Percentiles rank a stretch among this genome's conserved stretches.
These are phyloP conservation scores for Smittia aterrima DNA, from an alignment of 2,888 invertebrate species.

Conservation along the genomic window DNA sequence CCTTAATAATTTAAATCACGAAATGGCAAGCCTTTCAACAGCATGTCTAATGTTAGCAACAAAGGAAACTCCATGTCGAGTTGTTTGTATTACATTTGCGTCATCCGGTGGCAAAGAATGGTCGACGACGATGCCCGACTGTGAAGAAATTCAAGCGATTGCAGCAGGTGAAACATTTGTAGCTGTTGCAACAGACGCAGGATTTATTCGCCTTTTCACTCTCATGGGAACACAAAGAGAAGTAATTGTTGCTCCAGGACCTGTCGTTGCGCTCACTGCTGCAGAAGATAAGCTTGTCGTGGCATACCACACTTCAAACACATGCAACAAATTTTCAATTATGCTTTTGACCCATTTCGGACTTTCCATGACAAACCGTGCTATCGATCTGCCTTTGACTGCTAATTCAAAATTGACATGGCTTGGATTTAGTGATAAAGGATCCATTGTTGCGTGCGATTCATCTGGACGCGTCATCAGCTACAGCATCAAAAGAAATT, in stretches of 20 bases:
- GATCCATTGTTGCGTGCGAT: constrained; percentile 76
- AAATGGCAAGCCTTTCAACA: constrained; percentile 81
- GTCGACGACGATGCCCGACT: constrained; percentile 72
- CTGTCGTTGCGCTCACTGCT: constrained; percentile 67
- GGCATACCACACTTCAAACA: constrained; percentile 59
- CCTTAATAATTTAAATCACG: constrained; percentile 80
- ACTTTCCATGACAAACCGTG: constrained; percentile 55
- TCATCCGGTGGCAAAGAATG: constrained; percentile 80
- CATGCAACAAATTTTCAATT: constrained; percentile 28
- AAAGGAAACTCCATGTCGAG: constrained; percentile 64
- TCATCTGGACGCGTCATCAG: constrained; percentile 72
- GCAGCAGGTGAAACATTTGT: constrained; percentile 70
- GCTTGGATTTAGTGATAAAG: constrained; percentile 78
- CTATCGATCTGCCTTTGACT: constrained; percentile 64
- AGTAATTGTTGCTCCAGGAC: constrained; percentile 68
- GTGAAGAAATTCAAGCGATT: constrained; percentile 72
- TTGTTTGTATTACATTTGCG: constrained; percentile 72
- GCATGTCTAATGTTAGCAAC: constrained; percentile 78
- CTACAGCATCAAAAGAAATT: constrained; percentile 64
- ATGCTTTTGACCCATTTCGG: constrained; percentile 47
- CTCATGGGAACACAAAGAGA: constrained; percentile 85
- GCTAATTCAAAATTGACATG: constrained; percentile 68
- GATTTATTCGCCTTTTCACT: constrained; percentile 79
- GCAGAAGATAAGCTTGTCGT: constrained; percentile 62
- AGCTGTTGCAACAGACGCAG: constrained; percentile 72